Evolutionary conservation across 2,888 invertebrate species (phyloP).

Genomic region (Branchipolynoe longqiensis): DNA sequence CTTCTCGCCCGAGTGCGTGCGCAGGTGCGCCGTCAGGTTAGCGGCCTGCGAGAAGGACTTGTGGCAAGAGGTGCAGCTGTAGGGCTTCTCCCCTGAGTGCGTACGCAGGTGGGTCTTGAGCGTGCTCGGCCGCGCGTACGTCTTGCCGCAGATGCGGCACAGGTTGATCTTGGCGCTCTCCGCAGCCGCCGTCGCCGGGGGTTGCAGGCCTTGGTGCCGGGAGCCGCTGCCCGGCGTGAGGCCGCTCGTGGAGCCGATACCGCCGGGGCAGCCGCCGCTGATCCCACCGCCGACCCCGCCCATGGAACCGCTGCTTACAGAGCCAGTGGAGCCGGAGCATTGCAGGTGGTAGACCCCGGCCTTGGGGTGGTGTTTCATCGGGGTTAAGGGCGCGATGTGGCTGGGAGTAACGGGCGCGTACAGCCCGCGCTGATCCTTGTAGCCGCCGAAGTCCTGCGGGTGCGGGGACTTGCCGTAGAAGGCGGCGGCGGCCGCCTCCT

Average conservation of each 20-base stretch:
- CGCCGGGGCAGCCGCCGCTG: slow-evolving; percentile 10
- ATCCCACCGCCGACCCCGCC: slow-evolving; percentile 27
- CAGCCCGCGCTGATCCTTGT: slow-evolving; percentile 41
- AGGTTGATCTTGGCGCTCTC: slow-evolving; percentile 85
- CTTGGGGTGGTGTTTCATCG: slow-evolving; percentile 24
- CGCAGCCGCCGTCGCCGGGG: slow-evolving; percentile 35
- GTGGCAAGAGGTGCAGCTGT: slow-evolving; percentile 87
- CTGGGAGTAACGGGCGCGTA: not conserved
- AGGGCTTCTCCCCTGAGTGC: slow-evolving; percentile 96
- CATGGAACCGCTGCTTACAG: too few species aligned
- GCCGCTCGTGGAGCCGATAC: too few species aligned
- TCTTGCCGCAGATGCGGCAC: slow-evolving; percentile 97
- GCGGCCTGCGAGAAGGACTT: slow-evolving; percentile 99
- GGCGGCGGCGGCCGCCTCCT: not conserved
- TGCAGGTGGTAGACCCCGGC: too few species aligned
- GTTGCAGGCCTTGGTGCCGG: not conserved
- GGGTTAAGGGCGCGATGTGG: not conserved
- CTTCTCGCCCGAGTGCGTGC: slow-evolving; percentile 98
- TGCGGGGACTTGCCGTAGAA: not conserved
- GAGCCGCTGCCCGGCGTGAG: slow-evolving; percentile 3
- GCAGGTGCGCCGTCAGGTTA: slow-evolving; percentile 97
- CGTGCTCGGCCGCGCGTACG: slow-evolving; percentile 96
- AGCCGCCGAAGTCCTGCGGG: slow-evolving; percentile 9
- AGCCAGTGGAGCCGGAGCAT: not conserved
- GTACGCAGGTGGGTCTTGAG: slow-evolving; percentile 98